Conservation (phyloP, 2,797 vertebrate genomes). For the Squalus acanthias region DNA sequence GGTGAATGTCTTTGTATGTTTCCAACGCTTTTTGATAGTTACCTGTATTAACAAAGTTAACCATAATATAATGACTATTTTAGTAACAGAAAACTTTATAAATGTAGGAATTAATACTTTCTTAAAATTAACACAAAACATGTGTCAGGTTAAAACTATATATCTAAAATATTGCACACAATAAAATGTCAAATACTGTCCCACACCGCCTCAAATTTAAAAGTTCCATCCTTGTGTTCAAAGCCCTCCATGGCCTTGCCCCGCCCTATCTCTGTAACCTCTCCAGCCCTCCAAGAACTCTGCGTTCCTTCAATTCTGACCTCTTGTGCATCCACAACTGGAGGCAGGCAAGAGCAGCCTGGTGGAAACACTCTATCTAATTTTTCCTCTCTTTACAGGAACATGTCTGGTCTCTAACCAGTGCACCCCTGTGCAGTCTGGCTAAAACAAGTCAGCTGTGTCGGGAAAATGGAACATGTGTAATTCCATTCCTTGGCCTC, state of each 20-base stretch:
- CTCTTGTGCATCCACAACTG: background rate
- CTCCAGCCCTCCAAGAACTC: background rate
- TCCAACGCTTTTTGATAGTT: conserved; percentile 94
- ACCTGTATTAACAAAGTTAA: conserved; percentile 62
- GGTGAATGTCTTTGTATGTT: conserved; percentile 87
- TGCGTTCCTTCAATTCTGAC: background rate
- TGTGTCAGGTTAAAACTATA: background rate
- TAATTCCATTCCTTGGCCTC: background rate
- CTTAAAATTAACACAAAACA: background rate
- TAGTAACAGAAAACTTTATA: background rate
- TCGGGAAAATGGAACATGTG: background rate
- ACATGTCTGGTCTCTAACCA: background rate
- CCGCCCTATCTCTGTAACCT: background rate
- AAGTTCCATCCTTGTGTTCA: background rate
- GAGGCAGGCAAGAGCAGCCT: background rate
- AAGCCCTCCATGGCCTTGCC: background rate
- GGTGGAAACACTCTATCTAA: background rate
- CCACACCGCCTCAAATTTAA: background rate
- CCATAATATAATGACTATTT: conserved; percentile 35
- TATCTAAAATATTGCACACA: background rate
- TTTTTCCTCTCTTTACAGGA: background rate
- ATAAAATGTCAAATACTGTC: conserved; percentile 1
- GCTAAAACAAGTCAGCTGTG: background rate
- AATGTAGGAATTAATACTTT: background rate
- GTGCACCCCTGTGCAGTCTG: background rate